These are phyloP conservation scores for Gallinago jamesoni DNA, from an alignment of 2,113 vertebrate species.

Conservation along the genomic window DNA sequence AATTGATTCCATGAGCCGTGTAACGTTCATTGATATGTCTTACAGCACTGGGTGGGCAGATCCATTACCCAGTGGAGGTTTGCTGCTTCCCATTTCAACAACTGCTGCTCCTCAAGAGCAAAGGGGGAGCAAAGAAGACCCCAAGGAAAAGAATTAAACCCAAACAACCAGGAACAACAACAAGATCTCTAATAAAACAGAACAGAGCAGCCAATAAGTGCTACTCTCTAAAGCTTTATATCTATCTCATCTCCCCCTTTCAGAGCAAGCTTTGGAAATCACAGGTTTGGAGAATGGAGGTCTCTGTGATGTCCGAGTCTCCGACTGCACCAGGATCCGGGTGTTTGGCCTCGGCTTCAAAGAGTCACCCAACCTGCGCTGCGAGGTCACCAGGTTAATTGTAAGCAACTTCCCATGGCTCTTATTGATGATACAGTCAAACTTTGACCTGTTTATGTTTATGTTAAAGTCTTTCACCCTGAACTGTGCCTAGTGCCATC, in stretches of 20 bases:
- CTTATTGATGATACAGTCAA: background rate
- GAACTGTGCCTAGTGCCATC: background rate
- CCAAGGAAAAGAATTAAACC: background rate
- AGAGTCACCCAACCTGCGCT: conserved; percentile 68
- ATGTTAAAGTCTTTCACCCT: background rate
- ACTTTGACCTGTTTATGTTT: background rate
- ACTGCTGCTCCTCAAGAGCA: background rate
- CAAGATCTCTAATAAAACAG: background rate
- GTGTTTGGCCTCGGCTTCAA: conserved; percentile 69
- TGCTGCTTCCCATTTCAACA: background rate
- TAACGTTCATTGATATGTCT: background rate
- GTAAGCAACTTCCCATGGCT: conserved; percentile 49
- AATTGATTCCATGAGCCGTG: background rate
- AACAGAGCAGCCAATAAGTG: background rate
- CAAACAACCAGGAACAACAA: background rate
- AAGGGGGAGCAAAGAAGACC: background rate
- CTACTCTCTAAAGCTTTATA: background rate
- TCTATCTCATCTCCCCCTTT: background rate
- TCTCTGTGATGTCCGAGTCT: conserved; percentile 66
- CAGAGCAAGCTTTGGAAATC: conserved; percentile 71
- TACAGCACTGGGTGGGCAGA: background rate
- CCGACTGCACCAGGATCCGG: conserved; percentile 53
- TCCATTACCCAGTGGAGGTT: background rate
- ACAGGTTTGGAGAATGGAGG: conserved; percentile 73
- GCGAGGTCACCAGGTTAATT: conserved; percentile 71